Conservation (phyloP, 2,797 vertebrate species). For the Delichon dasypus region DNA sequence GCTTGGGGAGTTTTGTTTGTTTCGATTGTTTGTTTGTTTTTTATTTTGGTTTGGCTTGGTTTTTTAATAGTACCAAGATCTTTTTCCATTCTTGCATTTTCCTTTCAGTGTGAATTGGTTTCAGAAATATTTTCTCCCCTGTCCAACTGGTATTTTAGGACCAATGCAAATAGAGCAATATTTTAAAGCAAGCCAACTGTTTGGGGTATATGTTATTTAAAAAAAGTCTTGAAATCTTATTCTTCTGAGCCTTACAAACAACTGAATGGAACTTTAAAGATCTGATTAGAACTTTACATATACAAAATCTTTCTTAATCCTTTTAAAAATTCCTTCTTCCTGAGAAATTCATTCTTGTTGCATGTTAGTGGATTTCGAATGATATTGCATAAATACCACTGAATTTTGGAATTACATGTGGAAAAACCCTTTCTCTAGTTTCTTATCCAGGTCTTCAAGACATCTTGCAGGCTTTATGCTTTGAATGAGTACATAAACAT, state of each 20-base stretch:
- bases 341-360: not conserved
- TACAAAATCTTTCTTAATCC: not conserved
- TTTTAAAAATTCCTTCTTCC: not conserved
- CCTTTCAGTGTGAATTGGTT: not conserved
- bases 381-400: not conserved
- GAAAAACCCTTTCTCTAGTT: not conserved
- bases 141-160: not conserved
- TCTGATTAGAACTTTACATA: not conserved
- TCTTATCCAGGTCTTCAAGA: not conserved
- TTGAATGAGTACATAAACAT: not conserved
- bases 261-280: not conserved
- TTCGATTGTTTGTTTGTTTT: too few relatives aligned
- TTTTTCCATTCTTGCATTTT: not conserved
- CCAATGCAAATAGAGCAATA: not conserved
- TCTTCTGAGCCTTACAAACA: not conserved
- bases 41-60: too few relatives aligned
- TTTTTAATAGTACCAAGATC: fast-evolving
- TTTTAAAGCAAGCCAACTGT: not conserved
- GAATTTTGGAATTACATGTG: not conserved
- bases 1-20: too few relatives aligned
- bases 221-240: not conserved
- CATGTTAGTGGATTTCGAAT: not conserved
- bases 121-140: not conserved
- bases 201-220: not conserved
- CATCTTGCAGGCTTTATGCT: not conserved